Percentiles rank a stretch among this genome's conserved stretches.
phyloP scores from a whole-genome alignment of 2,113 vertebrate genomes.

The Elanoides forficatus region DNA sequence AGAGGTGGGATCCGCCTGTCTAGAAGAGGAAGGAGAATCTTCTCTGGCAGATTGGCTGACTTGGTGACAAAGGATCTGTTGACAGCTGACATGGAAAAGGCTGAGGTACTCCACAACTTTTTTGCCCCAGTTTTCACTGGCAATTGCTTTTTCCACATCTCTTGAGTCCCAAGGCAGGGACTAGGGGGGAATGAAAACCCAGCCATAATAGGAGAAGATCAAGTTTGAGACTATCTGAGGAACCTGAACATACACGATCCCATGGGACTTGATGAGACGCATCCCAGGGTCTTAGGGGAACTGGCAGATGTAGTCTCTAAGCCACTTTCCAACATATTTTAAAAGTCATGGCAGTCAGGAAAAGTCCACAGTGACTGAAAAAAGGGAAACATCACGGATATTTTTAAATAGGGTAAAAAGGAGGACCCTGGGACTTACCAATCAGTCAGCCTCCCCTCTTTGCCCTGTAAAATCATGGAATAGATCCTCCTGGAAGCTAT shows the following conservation, averaged over 20 bases:
- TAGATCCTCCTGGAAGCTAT: not conserved
- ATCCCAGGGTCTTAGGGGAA: not conserved
- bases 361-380: not conserved
- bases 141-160: not conserved
- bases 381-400: not conserved
- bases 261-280: not conserved
- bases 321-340: not conserved
- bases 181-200: not conserved
- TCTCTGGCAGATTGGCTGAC: not conserved
- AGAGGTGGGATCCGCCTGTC: not conserved
- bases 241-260: not conserved
- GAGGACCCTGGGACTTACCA: not conserved
- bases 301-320: not conserved
- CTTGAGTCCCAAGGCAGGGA: not conserved
- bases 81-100: not conserved
- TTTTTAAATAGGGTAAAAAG: not conserved
- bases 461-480: not conserved
- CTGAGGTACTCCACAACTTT: not conserved
- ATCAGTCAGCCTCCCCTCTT: not conserved
- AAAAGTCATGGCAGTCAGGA: not conserved
- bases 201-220: not conserved
- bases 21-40: not conserved
- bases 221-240: not conserved
- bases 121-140: not conserved
- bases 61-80: not conserved